Base-by-base conservation (phyloP, 2,888 invertebrate genomes). In the Timema cristinae region DNA sequence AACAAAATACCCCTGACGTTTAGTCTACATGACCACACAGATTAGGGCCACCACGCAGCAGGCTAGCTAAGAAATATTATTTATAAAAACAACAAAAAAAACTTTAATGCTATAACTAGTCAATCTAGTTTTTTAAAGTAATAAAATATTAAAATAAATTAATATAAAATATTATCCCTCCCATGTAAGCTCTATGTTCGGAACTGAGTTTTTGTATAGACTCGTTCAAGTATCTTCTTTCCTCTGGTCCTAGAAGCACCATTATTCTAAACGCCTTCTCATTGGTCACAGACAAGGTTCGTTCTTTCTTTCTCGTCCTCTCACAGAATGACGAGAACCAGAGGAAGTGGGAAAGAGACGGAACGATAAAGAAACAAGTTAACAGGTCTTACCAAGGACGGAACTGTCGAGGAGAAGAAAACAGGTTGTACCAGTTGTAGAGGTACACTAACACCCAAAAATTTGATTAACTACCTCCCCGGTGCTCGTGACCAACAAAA, bases 241-340 rank as follows among this genome's bases (percentile, higher is more conserved):
- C 68, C 51, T 8, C 47, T 10, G 32, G 8, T 32, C 13, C 13
- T 9, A 63, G 63, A 63, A 63, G 56, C 69, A 67, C 67, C 67
- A 67, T 71, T 67, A 56, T 47, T 16, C 5, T 50, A 15, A n/a
- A 49, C 49, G 70, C 70, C 63, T 50, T 16, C 70, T 15, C 66
- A 70, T 70, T 70, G 70, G 70, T 32, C 32, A 32, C 4, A 32
- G 32, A 32, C 66, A 66, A 66, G 54, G 47, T 13, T 16, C 54
- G 9, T 32, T 32, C 63, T 15, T 6, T 32, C 63, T 63, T 16
- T 48, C 16, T 48, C 63, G 16, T 32, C 63, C 10, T 11, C 16
- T 11, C 13, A 6, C 56, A 16, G 56, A 16, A 56, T 13, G 56
- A n/a, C 56, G 56, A 50, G 68, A 7, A 48, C 7, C 54, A 15